phyloP scores from a whole-genome alignment of 2,113 vertebrate genomes.

The Pan troglodytes region DNA sequence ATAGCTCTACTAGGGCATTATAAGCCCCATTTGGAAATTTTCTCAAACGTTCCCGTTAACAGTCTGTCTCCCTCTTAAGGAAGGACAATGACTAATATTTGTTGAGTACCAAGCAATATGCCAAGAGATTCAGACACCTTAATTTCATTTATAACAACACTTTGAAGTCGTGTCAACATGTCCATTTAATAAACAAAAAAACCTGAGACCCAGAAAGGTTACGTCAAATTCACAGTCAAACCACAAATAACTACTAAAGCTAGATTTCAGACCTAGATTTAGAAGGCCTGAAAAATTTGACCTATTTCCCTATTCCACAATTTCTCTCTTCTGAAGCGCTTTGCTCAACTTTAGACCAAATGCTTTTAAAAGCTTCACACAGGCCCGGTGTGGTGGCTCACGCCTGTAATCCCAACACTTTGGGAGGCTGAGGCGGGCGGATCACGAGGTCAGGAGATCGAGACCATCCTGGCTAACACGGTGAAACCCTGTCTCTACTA shows the following conservation, averaged over 20 bases:
- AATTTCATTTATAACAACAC: neutral
- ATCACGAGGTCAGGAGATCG: too few species aligned
- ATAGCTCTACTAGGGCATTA: neutral
- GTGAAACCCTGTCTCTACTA: too few species aligned
- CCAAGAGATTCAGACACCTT: neutral
- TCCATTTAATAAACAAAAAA: conserved; percentile 18
- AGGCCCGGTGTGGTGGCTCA: too few species aligned
- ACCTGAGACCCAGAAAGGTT: neutral
- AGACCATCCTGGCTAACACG: too few species aligned
- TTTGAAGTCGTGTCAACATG: neutral
- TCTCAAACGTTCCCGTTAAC: neutral
- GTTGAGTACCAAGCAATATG: neutral
- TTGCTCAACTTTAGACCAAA: neutral
- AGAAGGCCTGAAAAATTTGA: neutral
- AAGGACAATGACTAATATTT: neutral
- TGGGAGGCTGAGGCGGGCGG: too few species aligned
- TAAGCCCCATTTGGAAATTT: neutral
- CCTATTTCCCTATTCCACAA: neutral
- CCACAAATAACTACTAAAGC: neutral
- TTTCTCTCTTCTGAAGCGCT: neutral
- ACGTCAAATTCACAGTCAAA: neutral
- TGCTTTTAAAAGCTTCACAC: neutral
- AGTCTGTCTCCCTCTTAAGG: neutral
- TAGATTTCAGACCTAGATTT: neutral
- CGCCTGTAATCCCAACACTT: too few species aligned